Conservation (phyloP, 2,888 invertebrate genomes). For the Polietes domitor region DNA sequence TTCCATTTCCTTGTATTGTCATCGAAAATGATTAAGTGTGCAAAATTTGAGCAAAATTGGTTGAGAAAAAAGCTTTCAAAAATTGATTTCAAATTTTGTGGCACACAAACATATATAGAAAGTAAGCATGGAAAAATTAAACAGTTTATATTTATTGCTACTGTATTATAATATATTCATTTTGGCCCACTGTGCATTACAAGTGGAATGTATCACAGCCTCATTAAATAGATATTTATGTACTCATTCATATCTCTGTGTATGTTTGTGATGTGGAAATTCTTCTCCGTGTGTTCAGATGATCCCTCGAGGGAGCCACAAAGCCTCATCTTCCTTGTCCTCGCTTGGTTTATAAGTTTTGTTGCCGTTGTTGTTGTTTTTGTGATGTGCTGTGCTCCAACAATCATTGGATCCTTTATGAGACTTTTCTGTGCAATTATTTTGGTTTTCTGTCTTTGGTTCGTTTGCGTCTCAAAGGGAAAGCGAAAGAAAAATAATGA, state of each 20-base stretch:
- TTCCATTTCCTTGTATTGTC: no score
- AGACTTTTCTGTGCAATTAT: slow-evolving; percentile 66
- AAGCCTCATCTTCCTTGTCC: not conserved
- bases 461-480: slow-evolving; percentile 57
- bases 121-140: no score
- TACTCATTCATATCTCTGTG: not conserved
- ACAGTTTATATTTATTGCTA: no score
- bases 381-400: slow-evolving; percentile 48
- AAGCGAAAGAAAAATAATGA: slow-evolving; percentile 77
- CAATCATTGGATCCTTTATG: slow-evolving; percentile 54
- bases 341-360: not conserved
- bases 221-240: slow-evolving; percentile 40
- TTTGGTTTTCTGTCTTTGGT: slow-evolving; percentile 43
- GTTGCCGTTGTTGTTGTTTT: not conserved
- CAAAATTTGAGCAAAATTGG: no score
- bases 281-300: not conserved
- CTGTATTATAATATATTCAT: no score
- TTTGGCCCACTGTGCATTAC: not conserved
- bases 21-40: no score
- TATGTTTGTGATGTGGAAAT: not conserved
- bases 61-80: no score
- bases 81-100: no score
- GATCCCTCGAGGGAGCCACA: slow-evolving; percentile 44
- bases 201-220: slow-evolving; percentile 4
- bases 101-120: no score